phyloP scores from a whole-genome alignment of 2,888 invertebrate species.

The Drosophila limbata region DNA sequence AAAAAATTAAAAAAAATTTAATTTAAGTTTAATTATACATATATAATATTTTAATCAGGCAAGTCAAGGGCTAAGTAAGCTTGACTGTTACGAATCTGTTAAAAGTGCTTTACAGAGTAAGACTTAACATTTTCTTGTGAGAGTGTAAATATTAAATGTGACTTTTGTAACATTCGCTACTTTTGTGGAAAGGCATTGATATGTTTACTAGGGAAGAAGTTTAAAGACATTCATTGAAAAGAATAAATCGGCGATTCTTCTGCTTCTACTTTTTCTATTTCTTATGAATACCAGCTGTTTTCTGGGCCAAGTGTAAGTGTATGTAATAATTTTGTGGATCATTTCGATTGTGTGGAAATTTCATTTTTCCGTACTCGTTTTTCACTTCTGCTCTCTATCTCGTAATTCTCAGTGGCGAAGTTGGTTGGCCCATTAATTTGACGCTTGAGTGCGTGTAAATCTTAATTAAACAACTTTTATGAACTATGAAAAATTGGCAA shows the following conservation, averaged over 20 bases:
- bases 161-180: too few relatives aligned
- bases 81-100: too few relatives aligned
- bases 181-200: too few relatives aligned
- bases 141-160: too few relatives aligned
- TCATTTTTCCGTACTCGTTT: conserved; percentile 34
- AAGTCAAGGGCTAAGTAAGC: too few relatives aligned
- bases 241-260: background rate
- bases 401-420: background rate
- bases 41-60: too few relatives aligned
- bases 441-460: conserved; percentile 62
- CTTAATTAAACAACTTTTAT: conserved; percentile 64
- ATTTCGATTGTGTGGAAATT: conserved; percentile 44
- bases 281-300: background rate
- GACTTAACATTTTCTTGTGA: too few relatives aligned
- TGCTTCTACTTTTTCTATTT: background rate
- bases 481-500: conserved; percentile 43
- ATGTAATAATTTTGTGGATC: conserved; percentile 15
- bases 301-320: background rate
- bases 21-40: too few relatives aligned
- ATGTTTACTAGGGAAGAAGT: too few relatives aligned
- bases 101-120: too few relatives aligned
- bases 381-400: conserved; percentile 1
- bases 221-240: background rate
- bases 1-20: too few relatives aligned
- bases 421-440: conserved; percentile 47